Evolutionary conservation across 2,113 vertebrate species (phyloP).

Genomic region (Callaeas wilsoni): DNA sequence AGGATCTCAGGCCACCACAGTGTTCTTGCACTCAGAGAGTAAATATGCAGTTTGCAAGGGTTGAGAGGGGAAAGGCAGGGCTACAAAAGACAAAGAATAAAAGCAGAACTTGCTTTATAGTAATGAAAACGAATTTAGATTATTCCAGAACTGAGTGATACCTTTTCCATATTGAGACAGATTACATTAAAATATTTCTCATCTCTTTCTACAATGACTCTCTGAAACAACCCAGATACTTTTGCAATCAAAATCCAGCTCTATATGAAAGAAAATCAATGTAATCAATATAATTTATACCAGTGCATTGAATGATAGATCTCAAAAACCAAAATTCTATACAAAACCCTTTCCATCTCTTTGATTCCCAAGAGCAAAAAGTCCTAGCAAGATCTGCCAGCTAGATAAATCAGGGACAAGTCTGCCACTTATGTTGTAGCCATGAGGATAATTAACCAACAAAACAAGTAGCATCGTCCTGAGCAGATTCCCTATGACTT

Average conservation of each 20-base stretch:
- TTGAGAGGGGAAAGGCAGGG: fast-evolving
- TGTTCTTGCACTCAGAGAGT: neutral
- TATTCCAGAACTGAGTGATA: neutral
- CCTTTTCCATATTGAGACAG: neutral
- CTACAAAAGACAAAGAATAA: neutral
- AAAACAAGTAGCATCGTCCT: neutral
- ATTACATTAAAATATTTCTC: neutral
- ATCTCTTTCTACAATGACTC: neutral
- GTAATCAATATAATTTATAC: neutral
- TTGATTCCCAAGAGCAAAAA: neutral
- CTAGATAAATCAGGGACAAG: neutral
- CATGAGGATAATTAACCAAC: neutral
- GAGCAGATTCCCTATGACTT: neutral
- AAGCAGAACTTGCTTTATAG: neutral
- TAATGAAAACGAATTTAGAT: neutral
- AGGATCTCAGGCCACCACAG: neutral
- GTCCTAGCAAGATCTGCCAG: neutral
- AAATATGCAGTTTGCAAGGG: neutral
- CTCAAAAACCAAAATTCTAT: neutral
- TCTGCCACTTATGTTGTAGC: neutral
- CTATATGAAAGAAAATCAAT: neutral
- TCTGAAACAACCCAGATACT: neutral
- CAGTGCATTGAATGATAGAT: neutral
- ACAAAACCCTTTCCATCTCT: neutral
- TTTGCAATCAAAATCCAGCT: neutral